Percentiles rank a stretch among this genome's conserved stretches.
Conservation (phyloP, 1,140 invertebrate species). For the Lethrus apterus region DNA sequence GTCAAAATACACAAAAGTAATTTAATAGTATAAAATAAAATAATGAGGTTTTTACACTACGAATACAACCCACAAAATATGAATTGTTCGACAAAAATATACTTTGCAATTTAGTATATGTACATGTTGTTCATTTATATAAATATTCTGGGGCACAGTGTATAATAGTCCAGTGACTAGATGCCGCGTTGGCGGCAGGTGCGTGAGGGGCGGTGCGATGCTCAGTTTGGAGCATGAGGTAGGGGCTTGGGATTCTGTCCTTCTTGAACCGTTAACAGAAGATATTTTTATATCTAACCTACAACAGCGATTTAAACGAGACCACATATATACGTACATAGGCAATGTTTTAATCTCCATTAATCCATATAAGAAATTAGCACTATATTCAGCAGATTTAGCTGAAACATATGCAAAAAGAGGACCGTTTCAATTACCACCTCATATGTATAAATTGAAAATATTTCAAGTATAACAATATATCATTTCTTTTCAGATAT, state of each 20-base stretch:
- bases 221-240: conserved; percentile 48
- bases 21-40: conserved; percentile 7
- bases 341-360: conserved; percentile 68
- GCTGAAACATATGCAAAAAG: conserved; percentile 69
- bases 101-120: conserved; percentile 1
- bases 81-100: background rate
- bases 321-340: conserved; percentile 77
- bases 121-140: conserved; percentile 6
- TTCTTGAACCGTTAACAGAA: conserved; percentile 67
- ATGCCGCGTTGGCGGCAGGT: conserved; percentile 36
- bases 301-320: conserved; percentile 66
- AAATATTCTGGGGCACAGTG: conserved; percentile 27
- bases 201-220: conserved; percentile 34
- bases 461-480: conserved; percentile 7
- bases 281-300: conserved; percentile 69
- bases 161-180: conserved; percentile 29
- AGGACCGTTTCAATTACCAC: conserved; percentile 77
- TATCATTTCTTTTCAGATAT: conserved; percentile 49
- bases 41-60: background rate
- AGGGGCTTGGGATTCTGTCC: conserved; percentile 68
- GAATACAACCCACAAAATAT: too few species aligned
- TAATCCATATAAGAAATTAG: conserved; percentile 71
- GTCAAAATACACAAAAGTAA: background rate
- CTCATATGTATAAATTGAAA: conserved; percentile 64
- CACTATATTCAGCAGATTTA: conserved; percentile 69